Evolutionary conservation across 1,140 invertebrate species (phyloP).

Genomic region (Drosophila bocki): DNA sequence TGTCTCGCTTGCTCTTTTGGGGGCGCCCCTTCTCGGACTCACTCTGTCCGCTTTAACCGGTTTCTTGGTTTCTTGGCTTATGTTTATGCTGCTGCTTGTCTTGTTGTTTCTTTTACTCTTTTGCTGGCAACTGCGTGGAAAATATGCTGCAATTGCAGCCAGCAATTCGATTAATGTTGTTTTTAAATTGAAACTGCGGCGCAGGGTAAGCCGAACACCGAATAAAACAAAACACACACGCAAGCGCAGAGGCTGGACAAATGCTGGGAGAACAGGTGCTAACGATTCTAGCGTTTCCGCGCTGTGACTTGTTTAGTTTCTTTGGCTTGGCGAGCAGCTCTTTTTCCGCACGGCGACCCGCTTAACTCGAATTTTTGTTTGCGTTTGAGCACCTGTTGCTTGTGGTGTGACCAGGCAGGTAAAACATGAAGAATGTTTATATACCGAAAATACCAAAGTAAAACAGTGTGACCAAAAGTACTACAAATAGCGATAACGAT

Average conservation of each 20-base stretch:
- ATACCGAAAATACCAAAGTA: background rate
- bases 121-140: conserved; percentile 34
- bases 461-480: too few relatives aligned
- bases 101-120: conserved; percentile 36
- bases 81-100: conserved; percentile 54
- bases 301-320: conserved; percentile 38
- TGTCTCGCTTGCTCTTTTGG: conserved; percentile 40
- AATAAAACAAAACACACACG: conserved; percentile 14
- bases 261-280: conserved; percentile 69
- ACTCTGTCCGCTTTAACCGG: conserved; percentile 65
- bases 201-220: conserved; percentile 16
- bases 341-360: conserved; percentile 25
- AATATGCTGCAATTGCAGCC: conserved; percentile 58
- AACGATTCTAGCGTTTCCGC: conserved; percentile 36
- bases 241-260: conserved; percentile 28
- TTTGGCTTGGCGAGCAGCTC: conserved; percentile 32
- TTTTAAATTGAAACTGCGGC: conserved; percentile 19
- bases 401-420: background rate
- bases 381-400: conserved; percentile 28
- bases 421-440: background rate
- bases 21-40: conserved; percentile 27
- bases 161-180: conserved; percentile 55
- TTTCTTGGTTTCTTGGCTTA: conserved; percentile 50
- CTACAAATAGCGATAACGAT: background rate
- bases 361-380: conserved; percentile 25